phyloP scores from a whole-genome alignment of 1,140 invertebrate genomes.

The Drosophila yakuba region DNA sequence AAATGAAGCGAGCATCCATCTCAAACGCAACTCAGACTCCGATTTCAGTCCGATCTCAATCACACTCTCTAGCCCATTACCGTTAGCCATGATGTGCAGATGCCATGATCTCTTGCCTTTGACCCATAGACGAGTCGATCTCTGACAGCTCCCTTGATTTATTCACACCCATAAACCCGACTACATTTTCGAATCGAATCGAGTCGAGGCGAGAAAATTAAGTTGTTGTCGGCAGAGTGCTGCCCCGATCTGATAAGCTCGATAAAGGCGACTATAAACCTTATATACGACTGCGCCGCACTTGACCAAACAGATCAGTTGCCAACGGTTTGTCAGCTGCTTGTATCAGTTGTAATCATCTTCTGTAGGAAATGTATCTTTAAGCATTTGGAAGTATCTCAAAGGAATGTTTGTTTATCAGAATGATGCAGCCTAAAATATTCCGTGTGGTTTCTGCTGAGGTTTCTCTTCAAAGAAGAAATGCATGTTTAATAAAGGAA shows the following conservation, averaged over 20 bases:
- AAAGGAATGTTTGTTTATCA: background rate
- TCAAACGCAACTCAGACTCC: conserved; percentile 18
- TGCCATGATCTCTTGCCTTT: conserved; percentile 68
- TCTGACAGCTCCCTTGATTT: conserved; percentile 65
- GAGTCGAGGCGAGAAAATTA: conserved; percentile 77
- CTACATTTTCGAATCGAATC: conserved; percentile 30
- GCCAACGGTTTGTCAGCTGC: conserved; percentile 57
- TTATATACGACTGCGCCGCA: conserved; percentile 65
- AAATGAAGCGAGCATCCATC: conserved; percentile 69
- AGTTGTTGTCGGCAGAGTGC: conserved; percentile 63
- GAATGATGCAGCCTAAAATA: no score
- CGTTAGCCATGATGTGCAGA: conserved; percentile 53
- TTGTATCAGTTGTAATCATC: conserved; percentile 11
- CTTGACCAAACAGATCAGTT: conserved; percentile 66
- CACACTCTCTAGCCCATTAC: conserved; percentile 42
- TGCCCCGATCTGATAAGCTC: conserved; percentile 55
- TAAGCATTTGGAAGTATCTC: background rate
- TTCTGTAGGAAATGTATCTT: no score
- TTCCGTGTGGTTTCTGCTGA: no score
- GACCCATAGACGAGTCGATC: conserved; percentile 61
- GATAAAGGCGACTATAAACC: conserved; percentile 68
- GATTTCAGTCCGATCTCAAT: conserved; percentile 17
- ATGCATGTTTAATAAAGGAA: no score
- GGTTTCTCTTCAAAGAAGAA: no score
- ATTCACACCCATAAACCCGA: conserved; percentile 60